These are phyloP conservation scores for Operophtera brumata DNA, from an alignment of 2,888 invertebrate species.

Conservation along the genomic window DNA sequence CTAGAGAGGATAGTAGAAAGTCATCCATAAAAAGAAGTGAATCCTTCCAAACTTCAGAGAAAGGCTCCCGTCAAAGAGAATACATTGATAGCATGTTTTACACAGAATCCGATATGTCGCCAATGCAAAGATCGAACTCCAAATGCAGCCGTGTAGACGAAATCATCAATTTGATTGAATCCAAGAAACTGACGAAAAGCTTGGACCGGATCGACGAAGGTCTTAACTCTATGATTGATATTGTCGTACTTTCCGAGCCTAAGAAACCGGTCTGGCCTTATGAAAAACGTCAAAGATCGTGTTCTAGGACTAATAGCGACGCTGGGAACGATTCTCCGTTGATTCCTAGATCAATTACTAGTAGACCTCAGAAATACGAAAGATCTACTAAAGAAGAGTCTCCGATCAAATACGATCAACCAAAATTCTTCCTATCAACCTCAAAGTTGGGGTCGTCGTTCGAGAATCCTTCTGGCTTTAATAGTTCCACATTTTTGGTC, in stretches of 20 bases:
- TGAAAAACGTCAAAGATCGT: slow-evolving; percentile 66
- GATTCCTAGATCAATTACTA: slow-evolving; percentile 50
- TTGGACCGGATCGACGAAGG: slow-evolving; percentile 89
- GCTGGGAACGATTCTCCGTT: slow-evolving; percentile 64
- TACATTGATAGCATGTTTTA: slow-evolving; percentile 83
- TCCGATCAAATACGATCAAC: slow-evolving; percentile 52
- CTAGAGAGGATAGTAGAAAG: slow-evolving; percentile 63
- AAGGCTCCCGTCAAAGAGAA: slow-evolving; percentile 69
- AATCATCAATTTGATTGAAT: slow-evolving; percentile 80
- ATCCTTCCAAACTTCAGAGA: slow-evolving; percentile 74
- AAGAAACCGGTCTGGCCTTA: slow-evolving; percentile 68
- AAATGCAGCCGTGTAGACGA: slow-evolving; percentile 72
- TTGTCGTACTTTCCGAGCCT: slow-evolving; percentile 83
- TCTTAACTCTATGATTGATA: slow-evolving; percentile 85
- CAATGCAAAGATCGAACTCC: slow-evolving; percentile 49
- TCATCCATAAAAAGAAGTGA: slow-evolving; percentile 71
- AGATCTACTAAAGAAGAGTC: slow-evolving; percentile 53
- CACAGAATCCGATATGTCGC: slow-evolving; percentile 70
- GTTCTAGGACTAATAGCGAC: slow-evolving; percentile 67
- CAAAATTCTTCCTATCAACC: slow-evolving; percentile 63
- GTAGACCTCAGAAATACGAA: slow-evolving; percentile 50
- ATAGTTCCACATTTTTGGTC: slow-evolving; percentile 80
- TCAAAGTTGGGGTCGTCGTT: slow-evolving; percentile 60
- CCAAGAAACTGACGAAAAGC: slow-evolving; percentile 86
- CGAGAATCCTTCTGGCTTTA: slow-evolving; percentile 59